Evolutionary conservation across 1,140 invertebrate species (phyloP).

Genomic region (Drosophila watanabei): DNA sequence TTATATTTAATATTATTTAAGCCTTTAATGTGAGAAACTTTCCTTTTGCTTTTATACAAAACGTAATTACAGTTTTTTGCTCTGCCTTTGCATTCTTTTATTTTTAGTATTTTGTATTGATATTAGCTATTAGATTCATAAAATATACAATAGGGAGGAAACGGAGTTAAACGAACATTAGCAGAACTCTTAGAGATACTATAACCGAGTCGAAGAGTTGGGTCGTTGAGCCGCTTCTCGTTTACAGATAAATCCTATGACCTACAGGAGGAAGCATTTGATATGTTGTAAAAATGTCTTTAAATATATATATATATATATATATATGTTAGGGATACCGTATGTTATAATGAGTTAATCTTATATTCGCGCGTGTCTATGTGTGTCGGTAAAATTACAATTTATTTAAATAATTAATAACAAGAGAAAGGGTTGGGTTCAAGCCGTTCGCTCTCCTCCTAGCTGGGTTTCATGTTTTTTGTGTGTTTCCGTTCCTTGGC

Average conservation of each 20-base stretch:
- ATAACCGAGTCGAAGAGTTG: slow-evolving; percentile 23
- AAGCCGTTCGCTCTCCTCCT: slow-evolving; percentile 51
- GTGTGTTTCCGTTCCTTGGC: slow-evolving; percentile 55
- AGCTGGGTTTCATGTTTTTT: slow-evolving; percentile 14
- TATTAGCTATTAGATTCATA: slow-evolving; percentile 59
- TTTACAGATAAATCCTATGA: slow-evolving; percentile 50
- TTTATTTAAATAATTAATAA: slow-evolving; percentile 83
- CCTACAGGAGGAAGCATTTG: slow-evolving; percentile 83
- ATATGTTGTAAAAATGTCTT: slow-evolving; percentile 84
- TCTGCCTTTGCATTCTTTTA: neutral
- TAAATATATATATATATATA: slow-evolving; percentile 42
- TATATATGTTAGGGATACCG: slow-evolving; percentile 29
- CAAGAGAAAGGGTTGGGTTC: slow-evolving; percentile 45
- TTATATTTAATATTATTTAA: slow-evolving; percentile 72
- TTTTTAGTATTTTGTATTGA: slow-evolving; percentile 3
- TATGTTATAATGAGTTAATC: slow-evolving; percentile 31
- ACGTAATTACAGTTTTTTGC: slow-evolving; percentile 65
- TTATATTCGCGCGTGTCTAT: slow-evolving; percentile 24
- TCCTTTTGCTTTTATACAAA: slow-evolving; percentile 69
- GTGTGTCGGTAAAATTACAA: slow-evolving; percentile 56
- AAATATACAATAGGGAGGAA: slow-evolving; percentile 46
- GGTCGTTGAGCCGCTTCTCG: slow-evolving; percentile 17
- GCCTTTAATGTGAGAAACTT: slow-evolving; percentile 72
- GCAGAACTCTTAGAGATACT: slow-evolving; percentile 69
- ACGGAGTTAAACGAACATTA: slow-evolving; percentile 35